phyloP scores from a whole-genome alignment of 2,113 vertebrate species.

The Bos javanicus region DNA sequence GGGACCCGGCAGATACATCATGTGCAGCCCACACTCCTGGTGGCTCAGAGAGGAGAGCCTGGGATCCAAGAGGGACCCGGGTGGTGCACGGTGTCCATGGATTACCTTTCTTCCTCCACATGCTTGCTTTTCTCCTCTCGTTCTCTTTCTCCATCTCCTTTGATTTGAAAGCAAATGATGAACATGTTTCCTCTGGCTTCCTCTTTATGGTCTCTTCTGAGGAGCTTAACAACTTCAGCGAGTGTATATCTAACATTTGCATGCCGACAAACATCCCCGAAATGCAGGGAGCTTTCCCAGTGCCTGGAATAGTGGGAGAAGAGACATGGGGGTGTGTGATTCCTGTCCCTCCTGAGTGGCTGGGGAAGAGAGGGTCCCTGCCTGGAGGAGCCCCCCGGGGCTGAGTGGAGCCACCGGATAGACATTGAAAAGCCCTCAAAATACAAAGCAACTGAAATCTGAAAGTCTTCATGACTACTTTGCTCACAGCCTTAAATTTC shows the following conservation, averaged over 20 bases:
- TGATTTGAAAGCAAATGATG: not conserved
- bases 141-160: not conserved
- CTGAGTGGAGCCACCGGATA: not conserved
- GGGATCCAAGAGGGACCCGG: not conserved
- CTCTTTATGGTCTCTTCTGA: not conserved
- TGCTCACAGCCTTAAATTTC: not conserved
- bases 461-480: slow-evolving; percentile 14
- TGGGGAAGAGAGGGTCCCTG: not conserved
- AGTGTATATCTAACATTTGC: not conserved
- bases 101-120: too few relatives aligned
- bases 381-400: not conserved
- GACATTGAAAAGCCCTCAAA: not conserved
- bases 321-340: accelerated
- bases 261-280: not conserved
- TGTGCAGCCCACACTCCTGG: not conserved
- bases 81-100: accelerated
- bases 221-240: not conserved
- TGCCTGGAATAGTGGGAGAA: not conserved
- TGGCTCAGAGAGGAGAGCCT: too few relatives aligned
- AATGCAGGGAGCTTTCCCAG: not conserved
- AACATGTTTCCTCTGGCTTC: not conserved
- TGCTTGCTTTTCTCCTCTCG: accelerated
- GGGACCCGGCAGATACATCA: accelerated
- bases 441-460: not conserved
- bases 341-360: not conserved